Percentiles rank a stretch among this genome's conserved stretches.
Conservation (phyloP, 2,797 vertebrate species). For the Ctenosaura bakeri region DNA sequence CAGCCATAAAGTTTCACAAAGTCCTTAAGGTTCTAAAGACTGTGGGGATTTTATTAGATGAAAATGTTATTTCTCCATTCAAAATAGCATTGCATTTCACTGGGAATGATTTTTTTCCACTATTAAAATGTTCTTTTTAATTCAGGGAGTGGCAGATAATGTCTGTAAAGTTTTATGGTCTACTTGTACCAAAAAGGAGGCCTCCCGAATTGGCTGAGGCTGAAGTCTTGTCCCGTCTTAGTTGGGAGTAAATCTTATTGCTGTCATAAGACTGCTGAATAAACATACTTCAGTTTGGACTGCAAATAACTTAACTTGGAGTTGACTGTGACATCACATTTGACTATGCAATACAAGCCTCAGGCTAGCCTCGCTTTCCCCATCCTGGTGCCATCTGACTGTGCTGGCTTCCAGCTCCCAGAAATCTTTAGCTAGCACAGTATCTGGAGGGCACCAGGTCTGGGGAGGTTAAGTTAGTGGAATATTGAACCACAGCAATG, state of each 20-base stretch:
- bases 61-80: constrained; percentile 53
- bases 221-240: background rate
- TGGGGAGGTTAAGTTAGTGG: constrained; percentile 9
- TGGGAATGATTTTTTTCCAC: constrained; percentile 67
- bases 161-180: constrained; percentile 53
- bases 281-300: constrained; percentile 2
- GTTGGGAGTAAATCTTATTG: background rate
- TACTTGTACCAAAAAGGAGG: constrained; percentile 57
- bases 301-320: constrained; percentile 41
- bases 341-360: constrained; percentile 59
- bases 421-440: background rate
- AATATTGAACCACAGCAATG: constrained; percentile 64
- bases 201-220: constrained; percentile 42
- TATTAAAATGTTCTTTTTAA: constrained; percentile 49
- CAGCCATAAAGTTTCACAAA: constrained; percentile 44
- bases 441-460: background rate
- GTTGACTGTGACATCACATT: constrained; percentile 53
- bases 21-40: constrained; percentile 50
- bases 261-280: background rate
- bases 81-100: constrained; percentile 66
- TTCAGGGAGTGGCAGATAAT: constrained; percentile 64
- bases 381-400: background rate
- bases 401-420: background rate
- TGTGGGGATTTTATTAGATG: constrained; percentile 59
- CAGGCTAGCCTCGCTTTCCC: background rate